Conservation (phyloP, 2,113 vertebrate species). For the Cryptomyrus ogoouensis region DNA sequence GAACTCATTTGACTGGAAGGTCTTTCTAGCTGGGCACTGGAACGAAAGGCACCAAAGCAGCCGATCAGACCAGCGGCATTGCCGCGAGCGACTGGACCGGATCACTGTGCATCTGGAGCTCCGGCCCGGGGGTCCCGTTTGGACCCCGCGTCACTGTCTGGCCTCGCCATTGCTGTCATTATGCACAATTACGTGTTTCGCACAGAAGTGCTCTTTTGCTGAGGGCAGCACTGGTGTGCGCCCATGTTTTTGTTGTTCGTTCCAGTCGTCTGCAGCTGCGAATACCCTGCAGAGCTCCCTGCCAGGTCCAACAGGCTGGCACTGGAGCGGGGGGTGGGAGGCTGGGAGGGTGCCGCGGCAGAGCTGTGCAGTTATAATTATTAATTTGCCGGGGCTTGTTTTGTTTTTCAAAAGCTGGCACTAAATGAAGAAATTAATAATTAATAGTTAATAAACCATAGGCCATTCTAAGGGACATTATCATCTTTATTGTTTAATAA, state of each 20-base stretch:
- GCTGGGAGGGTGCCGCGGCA: not conserved
- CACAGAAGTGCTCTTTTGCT: not conserved
- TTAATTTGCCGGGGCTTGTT: slow-evolving; percentile 1
- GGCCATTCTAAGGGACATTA: not conserved
- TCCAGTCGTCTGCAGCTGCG: not conserved
- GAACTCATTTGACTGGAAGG: not conserved
- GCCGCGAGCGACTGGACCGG: not conserved
- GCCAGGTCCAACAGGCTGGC: not conserved
- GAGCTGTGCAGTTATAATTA: not conserved
- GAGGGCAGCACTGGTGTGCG: not conserved
- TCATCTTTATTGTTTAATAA: slow-evolving; percentile 26
- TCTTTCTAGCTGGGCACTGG: not conserved
- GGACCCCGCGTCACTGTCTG: not conserved
- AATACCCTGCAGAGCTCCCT: not conserved
- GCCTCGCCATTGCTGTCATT: not conserved
- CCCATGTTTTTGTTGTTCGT: not conserved
- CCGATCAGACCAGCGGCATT: not conserved
- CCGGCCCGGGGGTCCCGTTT: not conserved
- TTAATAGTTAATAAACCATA: not conserved
- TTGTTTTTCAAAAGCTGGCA: not conserved
- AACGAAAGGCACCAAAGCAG: not conserved
- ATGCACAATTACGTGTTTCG: not conserved
- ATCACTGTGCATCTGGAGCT: not conserved
- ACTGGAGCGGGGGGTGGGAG: not conserved
- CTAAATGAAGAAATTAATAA: slow-evolving; percentile 11